A percentile compares a stretch with the other conserved stretches of the same genome.
Evolutionary conservation across 2,888 invertebrate genomes (phyloP).

Genomic region (Chrysomela aeneicollis): DNA sequence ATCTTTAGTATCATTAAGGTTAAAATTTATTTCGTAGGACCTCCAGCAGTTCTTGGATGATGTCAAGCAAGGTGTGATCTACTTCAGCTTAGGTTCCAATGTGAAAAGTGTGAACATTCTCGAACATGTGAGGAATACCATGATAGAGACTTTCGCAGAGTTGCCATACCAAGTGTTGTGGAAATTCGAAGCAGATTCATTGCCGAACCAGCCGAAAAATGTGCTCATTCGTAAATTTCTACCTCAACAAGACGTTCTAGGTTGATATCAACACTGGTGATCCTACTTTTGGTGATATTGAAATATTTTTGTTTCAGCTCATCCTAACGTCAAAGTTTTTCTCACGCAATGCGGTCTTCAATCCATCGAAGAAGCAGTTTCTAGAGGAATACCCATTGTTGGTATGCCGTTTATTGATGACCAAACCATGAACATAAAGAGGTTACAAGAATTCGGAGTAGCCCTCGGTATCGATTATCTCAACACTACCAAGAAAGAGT

Average conservation of each 20-base stretch:
- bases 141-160: slow-evolving; percentile 56
- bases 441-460: slow-evolving; percentile 43
- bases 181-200: slow-evolving; percentile 59
- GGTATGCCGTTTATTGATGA: slow-evolving; percentile 52
- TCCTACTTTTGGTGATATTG: neutral
- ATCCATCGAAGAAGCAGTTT: slow-evolving; percentile 50
- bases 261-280: slow-evolving; percentile 42
- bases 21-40: slow-evolving; percentile 51
- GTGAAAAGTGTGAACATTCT: slow-evolving; percentile 57
- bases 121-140: slow-evolving; percentile 48
- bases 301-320: slow-evolving; percentile 41
- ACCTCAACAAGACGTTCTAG: slow-evolving; percentile 62
- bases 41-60: slow-evolving; percentile 55
- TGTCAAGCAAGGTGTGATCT: slow-evolving; percentile 56
- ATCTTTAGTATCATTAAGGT: too few relatives aligned
- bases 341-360: slow-evolving; percentile 51
- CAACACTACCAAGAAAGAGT: slow-evolving; percentile 46
- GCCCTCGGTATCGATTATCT: slow-evolving; percentile 41
- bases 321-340: slow-evolving; percentile 51
- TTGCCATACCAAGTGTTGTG: slow-evolving; percentile 60
- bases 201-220: slow-evolving; percentile 56
- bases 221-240: slow-evolving; percentile 61
- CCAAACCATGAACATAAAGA: slow-evolving; percentile 48
- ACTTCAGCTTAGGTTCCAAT: slow-evolving; percentile 61
- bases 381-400: slow-evolving; percentile 48